phyloP scores from a whole-genome alignment of 2,888 invertebrate species.

The Hylaea fasciaria region DNA sequence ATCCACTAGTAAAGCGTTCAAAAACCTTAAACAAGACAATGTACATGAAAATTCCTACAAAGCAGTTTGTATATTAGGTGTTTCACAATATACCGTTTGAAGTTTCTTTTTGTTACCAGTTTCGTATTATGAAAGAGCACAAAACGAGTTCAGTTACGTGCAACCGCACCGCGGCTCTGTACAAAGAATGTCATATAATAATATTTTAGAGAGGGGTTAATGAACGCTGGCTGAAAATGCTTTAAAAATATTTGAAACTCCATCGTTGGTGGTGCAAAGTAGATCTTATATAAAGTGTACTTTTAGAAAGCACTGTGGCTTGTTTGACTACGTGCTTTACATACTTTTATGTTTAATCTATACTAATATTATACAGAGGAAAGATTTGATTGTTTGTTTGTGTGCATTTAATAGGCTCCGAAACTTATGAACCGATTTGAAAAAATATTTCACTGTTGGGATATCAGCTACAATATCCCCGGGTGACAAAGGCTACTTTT shows the following conservation, averaged over 20 bases:
- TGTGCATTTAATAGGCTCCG: too few species aligned
- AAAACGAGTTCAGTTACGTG: constrained; percentile 24
- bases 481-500: too few species aligned
- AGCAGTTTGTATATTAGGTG: constrained; percentile 20
- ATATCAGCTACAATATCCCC: too few species aligned
- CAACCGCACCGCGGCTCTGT: constrained; percentile 3
- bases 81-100: constrained; percentile 21
- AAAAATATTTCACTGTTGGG: too few species aligned
- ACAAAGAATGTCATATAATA: constrained; percentile 25
- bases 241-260: constrained; percentile 23
- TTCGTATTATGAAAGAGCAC: constrained; percentile 14
- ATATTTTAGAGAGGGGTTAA: constrained; percentile 32
- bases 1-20: background rate
- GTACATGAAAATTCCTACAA: background rate
- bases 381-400: too few species aligned
- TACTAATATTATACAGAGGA: too few species aligned
- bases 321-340: background rate
- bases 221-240: constrained; percentile 26
- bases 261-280: constrained; percentile 11
- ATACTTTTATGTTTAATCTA: background rate
- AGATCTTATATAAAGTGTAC: constrained; percentile 8
- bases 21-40: constrained; percentile 5
- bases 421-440: too few species aligned
- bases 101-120: constrained; percentile 24
- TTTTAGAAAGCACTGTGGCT: background rate